A percentile compares a stretch with the other conserved stretches of the same genome.
Evolutionary conservation across 2,888 invertebrate genomes (phyloP).

Genomic region (Molorchus minor): DNA sequence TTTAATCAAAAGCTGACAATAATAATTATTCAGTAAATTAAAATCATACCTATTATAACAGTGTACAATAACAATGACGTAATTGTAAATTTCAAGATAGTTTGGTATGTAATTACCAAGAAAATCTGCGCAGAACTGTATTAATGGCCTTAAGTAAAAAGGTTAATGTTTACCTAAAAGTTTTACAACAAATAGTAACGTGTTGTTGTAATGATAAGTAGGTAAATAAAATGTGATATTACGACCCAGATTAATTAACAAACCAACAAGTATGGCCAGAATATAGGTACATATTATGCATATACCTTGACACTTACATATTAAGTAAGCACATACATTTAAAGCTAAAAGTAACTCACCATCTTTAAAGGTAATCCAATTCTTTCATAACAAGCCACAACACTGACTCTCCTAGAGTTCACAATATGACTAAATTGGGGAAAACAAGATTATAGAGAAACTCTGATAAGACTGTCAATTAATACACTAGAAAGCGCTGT

Average conservation of each 20-base stretch:
- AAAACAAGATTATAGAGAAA: constrained; percentile 20
- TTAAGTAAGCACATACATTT: too few relatives aligned
- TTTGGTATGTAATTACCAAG: too few relatives aligned
- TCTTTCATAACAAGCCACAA: constrained; percentile 20
- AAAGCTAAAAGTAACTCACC: constrained; percentile 18
- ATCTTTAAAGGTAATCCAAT: constrained; percentile 5
- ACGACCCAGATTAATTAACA: too few relatives aligned
- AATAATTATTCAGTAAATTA: background rate
- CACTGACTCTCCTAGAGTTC: constrained; percentile 13
- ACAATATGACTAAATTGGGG: constrained; percentile 20
- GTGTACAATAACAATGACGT: constrained; percentile 5
- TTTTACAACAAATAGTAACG: too few relatives aligned
- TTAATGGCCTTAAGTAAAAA: too few relatives aligned
- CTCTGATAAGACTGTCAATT: constrained; percentile 24
- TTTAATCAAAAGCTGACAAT: background rate
- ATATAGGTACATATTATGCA: too few relatives aligned
- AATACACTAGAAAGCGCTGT: constrained; percentile 36
- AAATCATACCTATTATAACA: background rate
- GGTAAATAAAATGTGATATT: too few relatives aligned
- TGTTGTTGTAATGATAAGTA: too few relatives aligned
- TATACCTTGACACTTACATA: too few relatives aligned
- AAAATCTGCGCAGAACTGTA: too few relatives aligned
- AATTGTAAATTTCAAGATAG: constrained; percentile 9
- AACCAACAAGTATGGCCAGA: too few relatives aligned
- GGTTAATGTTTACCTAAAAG: too few relatives aligned